Evolutionary conservation across 1,140 invertebrate species (phyloP), one percentile per base, ranked within the genome.

Genomic region (Drosophila busckii): DNA sequence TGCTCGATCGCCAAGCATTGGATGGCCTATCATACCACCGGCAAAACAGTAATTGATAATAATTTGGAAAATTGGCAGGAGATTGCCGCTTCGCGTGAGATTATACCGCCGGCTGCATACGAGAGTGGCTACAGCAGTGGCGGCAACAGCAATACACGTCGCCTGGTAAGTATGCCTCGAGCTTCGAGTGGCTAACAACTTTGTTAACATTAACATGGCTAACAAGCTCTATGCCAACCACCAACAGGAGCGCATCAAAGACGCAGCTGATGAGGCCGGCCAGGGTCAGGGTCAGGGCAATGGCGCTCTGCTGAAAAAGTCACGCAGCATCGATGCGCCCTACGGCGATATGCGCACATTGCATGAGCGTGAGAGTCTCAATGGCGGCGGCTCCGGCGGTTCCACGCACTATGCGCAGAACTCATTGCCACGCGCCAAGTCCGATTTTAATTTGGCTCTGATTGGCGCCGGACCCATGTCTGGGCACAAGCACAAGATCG

Each of bases 1-100:
- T 96, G 94, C 80, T 95, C 95, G 1, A 89, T 97, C 31, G 94
- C 95, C n/a, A 96, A 96, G 87, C 95, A 97, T 88, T 96, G 95
- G 90, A 90, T 95, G 56, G 94, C 93, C 49, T 96, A 96, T 88
- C 94, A 97, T 88, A 90, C 91, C 56, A 92, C 93, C 52, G 94
- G 94, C 42, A 90, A 92, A 25, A 90, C 91, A 9, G 90, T 93
- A 28, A 92, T 95, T 84, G 93, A 94, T 88, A 91, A 92, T 61
- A 93, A 94, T 67, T 89, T 96, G 40, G 94, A 96, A 75, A 93
- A 95, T 87, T 97, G 95, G 95, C 92, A 93, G 65, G 94, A 96
- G 86, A 92, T 96, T 22, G 94, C 95, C 10, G 92, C 93, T 70
- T 95, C 94, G 25, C 89, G 95, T 66, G 95, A 97, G 88, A 92